Evolutionary conservation across 2,797 vertebrate genomes (phyloP), one percentile per base, ranked within the genome.

Genomic region (Acipenser oxyrinchus): DNA sequence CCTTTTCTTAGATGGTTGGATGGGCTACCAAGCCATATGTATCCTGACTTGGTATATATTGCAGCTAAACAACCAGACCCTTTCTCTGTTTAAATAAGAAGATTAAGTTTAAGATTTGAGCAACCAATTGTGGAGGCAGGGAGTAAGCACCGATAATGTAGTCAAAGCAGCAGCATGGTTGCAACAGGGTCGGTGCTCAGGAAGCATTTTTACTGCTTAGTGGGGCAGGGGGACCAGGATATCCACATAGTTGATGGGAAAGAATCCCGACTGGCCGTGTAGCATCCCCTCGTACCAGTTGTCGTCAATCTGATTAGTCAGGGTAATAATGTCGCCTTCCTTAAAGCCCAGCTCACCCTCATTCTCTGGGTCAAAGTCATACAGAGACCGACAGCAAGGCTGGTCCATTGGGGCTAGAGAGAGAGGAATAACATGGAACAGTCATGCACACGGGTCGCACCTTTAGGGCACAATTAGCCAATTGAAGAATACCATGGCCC

Each of bases 241-340:
- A 73, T 99, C 95, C 18, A 98, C 96, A 55, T 99, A 99, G 81
- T 99, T 99, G 86, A 98, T 95, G 60, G 96, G 96, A 79, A 99
- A 99, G 86, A 99, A 98, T 79, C 96, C 96, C 0, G 96, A 98
- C 83, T 94, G 95, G 82, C 95, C 96, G 49, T 94, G 89, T 73
- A 98, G 82, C 93, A 94, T 95, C 10, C 96, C 96, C 85, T 99
- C 96, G 66, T 97, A 98, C 96, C 96, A 99, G 87, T 99, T 98
- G 68, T 99, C 96, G 70, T 99, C 96, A 68, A 98, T 97, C 78
- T 98, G 94, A 78, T 95, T 98, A 84, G 95, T 99, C 76, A 99
- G 88, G 60, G 93, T 99, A 84, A 98, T 98, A 82, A 98, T 81
- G 69, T 99, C 95, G 12, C 95, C 95, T 77, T 99, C 96, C 80